These are phyloP conservation scores for Melanotaenia maccullochi DNA, from an alignment of 2,797 vertebrate species.

Conservation along the genomic window DNA sequence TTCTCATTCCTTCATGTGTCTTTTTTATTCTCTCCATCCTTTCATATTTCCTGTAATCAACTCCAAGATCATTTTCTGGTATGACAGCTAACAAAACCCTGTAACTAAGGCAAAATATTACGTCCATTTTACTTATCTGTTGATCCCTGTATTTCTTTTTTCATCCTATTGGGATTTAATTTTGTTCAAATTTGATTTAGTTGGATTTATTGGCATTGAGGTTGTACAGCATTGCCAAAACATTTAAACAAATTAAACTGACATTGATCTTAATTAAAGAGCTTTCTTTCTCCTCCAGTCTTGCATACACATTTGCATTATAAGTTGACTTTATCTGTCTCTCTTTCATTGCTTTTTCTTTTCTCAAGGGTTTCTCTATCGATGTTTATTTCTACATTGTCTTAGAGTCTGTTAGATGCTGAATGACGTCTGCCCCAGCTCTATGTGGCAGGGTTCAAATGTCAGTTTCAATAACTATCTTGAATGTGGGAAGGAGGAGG, in stretches of 20 bases:
- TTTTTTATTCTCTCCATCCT: slow-evolving; percentile 42
- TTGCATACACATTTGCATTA: background rate
- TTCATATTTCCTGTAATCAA: slow-evolving; percentile 38
- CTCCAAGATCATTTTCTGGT: slow-evolving; percentile 34
- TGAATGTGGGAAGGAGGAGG: slow-evolving; percentile 26
- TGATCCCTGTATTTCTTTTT: slow-evolving; percentile 5
- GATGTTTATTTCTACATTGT: background rate
- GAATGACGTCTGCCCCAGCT: slow-evolving; percentile 43
- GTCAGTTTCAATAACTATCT: slow-evolving; percentile 56
- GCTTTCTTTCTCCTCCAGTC: background rate
- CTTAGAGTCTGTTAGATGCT: slow-evolving; percentile 42
- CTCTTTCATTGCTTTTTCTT: background rate
- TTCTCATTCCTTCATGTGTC: slow-evolving; percentile 39
- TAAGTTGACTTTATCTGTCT: background rate
- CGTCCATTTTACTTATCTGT: slow-evolving; percentile 21
- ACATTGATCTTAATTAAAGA: slow-evolving; percentile 33
- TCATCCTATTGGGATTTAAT: slow-evolving; percentile 4
- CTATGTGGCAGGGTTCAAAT: slow-evolving; percentile 49
- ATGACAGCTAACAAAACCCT: slow-evolving; percentile 30
- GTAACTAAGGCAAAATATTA: slow-evolving; percentile 24
- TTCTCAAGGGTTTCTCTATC: background rate
- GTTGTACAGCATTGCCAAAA: slow-evolving; percentile 37
- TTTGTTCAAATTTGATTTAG: slow-evolving; percentile 41
- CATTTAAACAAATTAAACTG: slow-evolving; percentile 47
- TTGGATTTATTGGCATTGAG: slow-evolving; percentile 43